Evolutionary conservation across 2,888 invertebrate species (phyloP), one percentile per base, ranked within the genome.

Genomic region (Stenolophus ochropezus): DNA sequence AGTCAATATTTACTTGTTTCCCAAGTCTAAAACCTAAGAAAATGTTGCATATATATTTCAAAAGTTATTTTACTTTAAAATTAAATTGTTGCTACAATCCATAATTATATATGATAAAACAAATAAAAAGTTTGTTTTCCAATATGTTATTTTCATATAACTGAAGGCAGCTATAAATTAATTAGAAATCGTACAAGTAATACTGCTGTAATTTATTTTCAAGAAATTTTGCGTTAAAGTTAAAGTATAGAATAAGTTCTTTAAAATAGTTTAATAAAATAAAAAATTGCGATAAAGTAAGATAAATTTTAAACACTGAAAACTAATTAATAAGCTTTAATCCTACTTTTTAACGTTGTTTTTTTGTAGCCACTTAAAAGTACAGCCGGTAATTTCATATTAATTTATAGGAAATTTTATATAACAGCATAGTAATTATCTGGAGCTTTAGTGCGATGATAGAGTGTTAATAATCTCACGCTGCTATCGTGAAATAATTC

Each of bases 141-240:
- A 23, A 25, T 61, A 61, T 61, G 21, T 58, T 61, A 61, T 21
- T 61, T 61, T 61, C 61, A 25, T 5, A 61, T 61, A n/a, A 8
- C 23, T 23, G n/a, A 21, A 3, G 25, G 21, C 25, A 25, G n/a
- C 6, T 23, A 25, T 25, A 25, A 61, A 61, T 8, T 11, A n/a
- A n/a, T n/a, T n/a, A n/a, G 14, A 61, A 23, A 21, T 58, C 21
- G 23, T 53, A 53, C 33, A 42, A 42, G 8, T 11, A 42, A 1
- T 42, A 42, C 33, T 2, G 8, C 8, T 42, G 11, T 42, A 4
- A 8, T 33, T 2, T 8, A 5, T 33, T 33, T 33, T 8, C 33
- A 33, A 8, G 8, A 33, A n/a, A n/a, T n/a, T n/a, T n/a, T n/a
- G n/a, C n/a, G n/a, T n/a, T n/a, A n/a, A n/a, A n/a, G n/a, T n/a